Base-by-base conservation (phyloP, 1,140 invertebrate genomes). In the Macrocentrus cingulum region DNA sequence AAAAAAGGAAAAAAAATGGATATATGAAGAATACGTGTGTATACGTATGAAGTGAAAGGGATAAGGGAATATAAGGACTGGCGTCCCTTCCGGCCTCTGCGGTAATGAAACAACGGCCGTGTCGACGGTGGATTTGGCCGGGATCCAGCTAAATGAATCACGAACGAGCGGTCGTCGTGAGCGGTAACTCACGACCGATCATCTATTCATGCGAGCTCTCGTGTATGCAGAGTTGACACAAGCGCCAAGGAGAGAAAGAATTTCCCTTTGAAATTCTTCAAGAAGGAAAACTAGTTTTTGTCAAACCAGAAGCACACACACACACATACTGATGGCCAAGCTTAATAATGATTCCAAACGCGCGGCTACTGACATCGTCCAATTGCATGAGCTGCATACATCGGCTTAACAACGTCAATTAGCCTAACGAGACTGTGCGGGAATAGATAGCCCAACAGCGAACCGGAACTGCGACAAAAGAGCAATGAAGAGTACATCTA, bases 81-180 rank as follows among this genome's bases (percentile, higher is more conserved):
- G 57, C 54, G 60, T 64, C 64, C 57, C 39, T 61, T 58, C 56
- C 60, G 62, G 63, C 45, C 44, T 61, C 54, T n/a, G 61, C 45
- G 58, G 66, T 69, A 67, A 69, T 69, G 67, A 70, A 70, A 70
- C 67, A 66, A 69, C 62, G 66, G 62, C 66, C 56, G 51, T 46
- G 60, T 66, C 66, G 62, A 62, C 55, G 56, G 64, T 64, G 59
- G 62, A 65, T 68, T 69, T 72, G 72, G 70, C 70, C 25, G 52
- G 44, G 48, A 64, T 72, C 70, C 70, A 72, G 66, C 65, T 66
- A 67, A 69, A 72, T 65, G 70, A 72, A 69, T 72, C 66, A 69
- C 65, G 63, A 72, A 66, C 61, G 63, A 67, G 60, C 59, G 55
- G 55, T 60, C 58, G 53, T 13, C 36, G 37, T 25, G 56, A 64